Evolutionary conservation across 2,888 invertebrate genomes (phyloP), one percentile per base, ranked within the genome.

Genomic region (Mactromeris polynyma): DNA sequence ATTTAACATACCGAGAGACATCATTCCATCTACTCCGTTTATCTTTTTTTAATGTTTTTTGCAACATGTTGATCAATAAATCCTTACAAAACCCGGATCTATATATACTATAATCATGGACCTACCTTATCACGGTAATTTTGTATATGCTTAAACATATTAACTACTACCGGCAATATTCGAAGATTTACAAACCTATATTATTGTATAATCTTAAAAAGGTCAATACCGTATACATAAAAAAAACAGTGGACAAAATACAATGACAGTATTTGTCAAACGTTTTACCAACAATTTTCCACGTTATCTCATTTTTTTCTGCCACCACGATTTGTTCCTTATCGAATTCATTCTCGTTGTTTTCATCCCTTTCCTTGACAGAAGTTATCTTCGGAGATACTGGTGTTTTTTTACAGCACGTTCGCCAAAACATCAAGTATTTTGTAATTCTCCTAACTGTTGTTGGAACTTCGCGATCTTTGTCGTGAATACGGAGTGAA

Each of bases 401-500:
- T 14, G 77, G 7, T 31, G 6, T 77, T 11, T 40, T 77, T 33
- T 3, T 19, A 77, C 77, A 40, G 21, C 19, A 36, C 31, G 36
- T 21, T 21, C 36, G 40, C 77, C 77, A 33, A 36, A 84, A 85
- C 19, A 54, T 38, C 9, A 84, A 21, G 58, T 26, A 31, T 6
- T 19, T 3, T 31, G 58, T 79, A 0, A 83, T 19, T 14, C 46
- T 46, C 36, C 64, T 58, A 36, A 91, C 14, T 21, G 3, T 40
- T 21, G 6, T 2, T 0, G 91, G 83, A 4, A 91, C 87, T 19
- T 77, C 83, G 1, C 11, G 33, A 4, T 83, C 42, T 58, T 69
- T 85, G 17, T 90, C 85, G 42, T 91, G 64, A 14, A 92, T 89
- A 0, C 90, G 46, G 4, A 90, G 73, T 0, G 91, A 89, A 3